These are phyloP conservation scores for Drosophila guanche DNA, from an alignment of 1,140 invertebrate genomes.

Conservation along the genomic window DNA sequence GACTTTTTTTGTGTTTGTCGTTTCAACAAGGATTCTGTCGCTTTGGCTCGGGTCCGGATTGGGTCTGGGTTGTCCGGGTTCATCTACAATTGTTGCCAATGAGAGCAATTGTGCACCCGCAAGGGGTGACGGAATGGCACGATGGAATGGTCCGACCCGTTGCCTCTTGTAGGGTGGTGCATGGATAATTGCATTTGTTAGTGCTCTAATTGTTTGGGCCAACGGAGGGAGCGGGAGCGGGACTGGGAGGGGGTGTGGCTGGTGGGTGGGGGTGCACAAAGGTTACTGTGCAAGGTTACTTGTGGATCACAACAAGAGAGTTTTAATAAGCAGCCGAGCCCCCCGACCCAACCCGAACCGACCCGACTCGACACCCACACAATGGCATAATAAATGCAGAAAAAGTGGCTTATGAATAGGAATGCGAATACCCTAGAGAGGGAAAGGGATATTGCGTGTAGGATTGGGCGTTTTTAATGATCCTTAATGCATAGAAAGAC, in stretches of 20 bases:
- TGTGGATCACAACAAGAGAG: conserved; percentile 76
- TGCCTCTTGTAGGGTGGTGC: conserved; percentile 21
- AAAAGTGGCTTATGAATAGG: neutral
- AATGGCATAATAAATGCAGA: conserved; percentile 6
- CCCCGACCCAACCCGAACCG: neutral
- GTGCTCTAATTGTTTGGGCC: conserved; percentile 74
- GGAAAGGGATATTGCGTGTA: no score
- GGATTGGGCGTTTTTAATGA: conserved; percentile 20
- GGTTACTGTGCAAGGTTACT: conserved; percentile 74
- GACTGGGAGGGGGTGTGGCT: conserved; percentile 2
- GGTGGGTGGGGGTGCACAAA: conserved; percentile 63
- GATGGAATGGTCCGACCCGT: no score
- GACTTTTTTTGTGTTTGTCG: conserved; percentile 22
- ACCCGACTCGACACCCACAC: conserved; percentile 4
- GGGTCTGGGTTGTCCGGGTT: conserved; percentile 8
- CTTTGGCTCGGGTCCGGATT: conserved; percentile 27
- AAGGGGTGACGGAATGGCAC: conserved; percentile 17
- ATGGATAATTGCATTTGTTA: conserved; percentile 78
- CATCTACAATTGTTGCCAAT: conserved; percentile 74
- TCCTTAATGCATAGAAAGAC: conserved; percentile 2
- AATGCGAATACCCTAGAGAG: neutral
- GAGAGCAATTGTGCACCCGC: conserved; percentile 72
- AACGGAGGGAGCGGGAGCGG: neutral
- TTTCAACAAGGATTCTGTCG: conserved; percentile 47
- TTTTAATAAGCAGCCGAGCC: conserved; percentile 66